Percentiles rank a stretch among this genome's conserved stretches.
These are phyloP conservation scores for Leptothorax acervorum DNA, from an alignment of 2,888 invertebrate species.

Conservation along the genomic window DNA sequence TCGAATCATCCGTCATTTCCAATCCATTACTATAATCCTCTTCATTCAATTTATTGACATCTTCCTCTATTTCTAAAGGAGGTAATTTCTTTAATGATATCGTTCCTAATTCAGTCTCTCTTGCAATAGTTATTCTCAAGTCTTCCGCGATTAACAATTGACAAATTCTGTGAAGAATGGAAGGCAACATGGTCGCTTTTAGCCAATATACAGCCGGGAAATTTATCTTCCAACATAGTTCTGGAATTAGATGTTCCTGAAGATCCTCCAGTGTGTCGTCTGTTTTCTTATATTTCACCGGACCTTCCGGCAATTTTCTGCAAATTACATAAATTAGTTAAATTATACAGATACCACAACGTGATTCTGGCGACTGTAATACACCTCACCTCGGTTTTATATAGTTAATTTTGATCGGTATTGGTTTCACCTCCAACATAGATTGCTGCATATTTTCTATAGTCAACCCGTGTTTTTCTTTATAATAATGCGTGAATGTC, in stretches of 20 bases:
- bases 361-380: not conserved
- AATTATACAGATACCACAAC: not conserved
- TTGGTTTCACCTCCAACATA: conserved; percentile 92
- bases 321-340: conserved; percentile 68
- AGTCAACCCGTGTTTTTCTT: conserved; percentile 90
- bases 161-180: conserved; percentile 92
- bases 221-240: conserved; percentile 91
- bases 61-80: conserved; percentile 74
- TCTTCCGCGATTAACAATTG: conserved; percentile 92
- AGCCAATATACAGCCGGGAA: conserved; percentile 93
- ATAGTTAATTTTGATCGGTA: conserved; percentile 88
- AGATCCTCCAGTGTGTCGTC: conserved; percentile 86
- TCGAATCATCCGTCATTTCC: conserved; percentile 65
- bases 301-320: conserved; percentile 81
- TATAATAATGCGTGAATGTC: conserved; percentile 92
- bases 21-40: conserved; percentile 11
- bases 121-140: conserved; percentile 87
- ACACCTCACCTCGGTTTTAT: conserved; percentile 86
- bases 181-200: conserved; percentile 94
- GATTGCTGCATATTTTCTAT: conserved; percentile 90
- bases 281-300: conserved; percentile 84
- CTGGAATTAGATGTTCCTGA: conserved; percentile 93
- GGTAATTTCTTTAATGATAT: conserved; percentile 78
- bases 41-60: conserved; percentile 62
- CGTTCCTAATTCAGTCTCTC: conserved; percentile 85